Percentiles rank a stretch among this genome's conserved stretches.
Evolutionary conservation across 2,888 invertebrate species (phyloP).

Genomic region (Drosophila recens): DNA sequence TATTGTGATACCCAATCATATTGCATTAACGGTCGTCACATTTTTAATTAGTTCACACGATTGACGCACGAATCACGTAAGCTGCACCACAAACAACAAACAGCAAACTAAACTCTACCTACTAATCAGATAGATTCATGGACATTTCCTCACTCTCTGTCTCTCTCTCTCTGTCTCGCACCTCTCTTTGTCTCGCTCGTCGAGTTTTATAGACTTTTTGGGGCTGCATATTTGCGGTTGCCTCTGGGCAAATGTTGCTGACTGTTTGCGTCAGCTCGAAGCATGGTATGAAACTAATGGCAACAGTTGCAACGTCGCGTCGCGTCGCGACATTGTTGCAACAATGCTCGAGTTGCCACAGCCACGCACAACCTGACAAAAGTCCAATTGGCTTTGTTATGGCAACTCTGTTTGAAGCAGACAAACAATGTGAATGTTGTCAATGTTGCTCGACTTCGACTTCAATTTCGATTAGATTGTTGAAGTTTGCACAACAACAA

Average conservation of each 20-base stretch:
- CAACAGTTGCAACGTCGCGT: constrained; percentile 18
- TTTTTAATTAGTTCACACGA: constrained; percentile 52
- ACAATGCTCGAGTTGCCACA: constrained; percentile 25
- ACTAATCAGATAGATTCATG: constrained; percentile 29
- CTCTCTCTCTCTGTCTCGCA: not conserved
- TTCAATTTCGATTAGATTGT: constrained; percentile 34
- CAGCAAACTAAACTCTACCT: not conserved
- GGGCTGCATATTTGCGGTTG: constrained; percentile 17
- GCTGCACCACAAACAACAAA: too few relatives aligned
- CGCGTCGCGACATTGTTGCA: constrained; percentile 1
- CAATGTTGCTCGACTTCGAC: constrained; percentile 28
- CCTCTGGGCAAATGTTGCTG: constrained; percentile 24
- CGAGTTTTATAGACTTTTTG: not conserved
- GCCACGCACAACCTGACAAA: constrained; percentile 17
- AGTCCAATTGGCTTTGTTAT: constrained; percentile 42
- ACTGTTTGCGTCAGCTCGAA: constrained; percentile 19
- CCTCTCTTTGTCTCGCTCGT: not conserved
- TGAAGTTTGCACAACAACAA: constrained; percentile 18
- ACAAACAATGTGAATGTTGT: constrained; percentile 48
- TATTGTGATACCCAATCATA: not conserved
- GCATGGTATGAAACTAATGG: constrained; percentile 29
- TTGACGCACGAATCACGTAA: constrained; percentile 28
- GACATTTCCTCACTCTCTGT: not conserved
- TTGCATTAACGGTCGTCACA: constrained; percentile 17
- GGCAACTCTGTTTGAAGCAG: constrained; percentile 48